These are phyloP conservation scores for Phortica variegata DNA, from an alignment of 1,140 invertebrate species.

Conservation along the genomic window DNA sequence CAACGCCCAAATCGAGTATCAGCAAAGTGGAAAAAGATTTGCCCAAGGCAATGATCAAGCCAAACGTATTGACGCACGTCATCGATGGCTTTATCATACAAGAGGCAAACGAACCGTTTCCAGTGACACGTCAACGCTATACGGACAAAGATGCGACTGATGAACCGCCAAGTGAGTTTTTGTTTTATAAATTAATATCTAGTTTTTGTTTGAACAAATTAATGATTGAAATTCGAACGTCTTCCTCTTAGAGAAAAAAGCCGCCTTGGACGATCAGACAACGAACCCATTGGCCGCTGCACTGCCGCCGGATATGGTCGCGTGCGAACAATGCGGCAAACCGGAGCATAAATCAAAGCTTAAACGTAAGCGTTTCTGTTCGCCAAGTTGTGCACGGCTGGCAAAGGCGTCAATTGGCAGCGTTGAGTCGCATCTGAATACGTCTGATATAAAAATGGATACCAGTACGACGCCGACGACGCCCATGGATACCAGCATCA, in stretches of 20 bases:
- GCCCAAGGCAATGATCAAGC: slow-evolving; percentile 94
- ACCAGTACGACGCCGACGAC: neutral
- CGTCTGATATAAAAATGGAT: too few species aligned
- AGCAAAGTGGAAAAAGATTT: slow-evolving; percentile 64
- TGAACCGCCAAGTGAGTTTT: slow-evolving; percentile 65
- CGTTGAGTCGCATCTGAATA: too few species aligned
- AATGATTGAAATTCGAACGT: neutral
- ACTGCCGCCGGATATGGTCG: slow-evolving; percentile 60
- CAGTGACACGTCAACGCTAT: slow-evolving; percentile 68
- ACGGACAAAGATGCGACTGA: slow-evolving; percentile 62
- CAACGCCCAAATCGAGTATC: slow-evolving; percentile 20
- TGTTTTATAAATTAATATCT: slow-evolving; percentile 3
- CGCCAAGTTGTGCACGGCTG: slow-evolving; percentile 50
- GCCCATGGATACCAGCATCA: slow-evolving; percentile 8
- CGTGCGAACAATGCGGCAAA: slow-evolving; percentile 80
- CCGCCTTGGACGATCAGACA: slow-evolving; percentile 42
- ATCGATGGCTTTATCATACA: slow-evolving; percentile 97
- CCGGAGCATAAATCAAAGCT: slow-evolving; percentile 71
- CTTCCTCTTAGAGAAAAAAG: slow-evolving; percentile 49
- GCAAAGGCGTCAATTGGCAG: slow-evolving; percentile 21
- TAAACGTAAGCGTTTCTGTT: slow-evolving; percentile 78
- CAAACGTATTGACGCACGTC: slow-evolving; percentile 92
- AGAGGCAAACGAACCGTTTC: slow-evolving; percentile 87
- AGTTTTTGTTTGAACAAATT: neutral
- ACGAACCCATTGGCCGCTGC: slow-evolving; percentile 4